phyloP scores from a whole-genome alignment of 2,113 vertebrate species.

The Potamarius usumacintae region DNA sequence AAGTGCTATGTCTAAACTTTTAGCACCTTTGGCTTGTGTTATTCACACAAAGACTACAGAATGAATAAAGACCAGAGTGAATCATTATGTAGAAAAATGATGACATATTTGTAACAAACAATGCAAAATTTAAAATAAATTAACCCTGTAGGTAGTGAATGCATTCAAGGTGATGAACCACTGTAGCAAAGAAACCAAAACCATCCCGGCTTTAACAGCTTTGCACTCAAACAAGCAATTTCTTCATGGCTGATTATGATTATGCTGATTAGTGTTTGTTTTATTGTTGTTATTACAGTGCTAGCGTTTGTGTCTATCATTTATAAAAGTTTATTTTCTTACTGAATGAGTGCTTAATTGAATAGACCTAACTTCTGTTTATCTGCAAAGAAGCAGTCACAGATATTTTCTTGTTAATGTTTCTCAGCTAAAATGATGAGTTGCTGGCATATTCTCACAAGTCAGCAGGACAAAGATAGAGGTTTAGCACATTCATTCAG shows the following conservation, averaged over 20 bases:
- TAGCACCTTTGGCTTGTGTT: too few species aligned
- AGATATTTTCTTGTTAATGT: constrained; percentile 20
- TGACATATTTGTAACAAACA: background rate
- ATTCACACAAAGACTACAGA: too few species aligned
- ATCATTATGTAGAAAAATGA: too few species aligned
- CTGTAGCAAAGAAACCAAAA: background rate
- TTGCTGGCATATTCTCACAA: background rate
- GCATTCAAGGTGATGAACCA: background rate
- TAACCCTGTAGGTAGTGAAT: too few species aligned
- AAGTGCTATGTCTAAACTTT: too few species aligned
- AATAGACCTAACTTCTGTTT: constrained; percentile 4
- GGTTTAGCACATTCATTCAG: background rate
- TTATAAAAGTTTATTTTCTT: background rate
- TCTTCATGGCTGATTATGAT: background rate
- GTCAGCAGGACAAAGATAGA: background rate
- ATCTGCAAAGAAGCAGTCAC: background rate
- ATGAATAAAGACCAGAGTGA: background rate
- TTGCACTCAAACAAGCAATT: background rate
- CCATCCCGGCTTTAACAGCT: background rate
- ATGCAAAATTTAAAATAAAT: too few species aligned
- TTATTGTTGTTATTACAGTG: background rate
- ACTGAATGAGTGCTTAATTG: background rate
- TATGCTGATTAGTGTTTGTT: background rate
- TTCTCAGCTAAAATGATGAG: constrained; percentile 13
- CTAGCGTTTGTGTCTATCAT: background rate